These are phyloP conservation scores for Pseudopleuronectes americanus DNA, from an alignment of 2,797 vertebrate genomes.

Conservation along the genomic window DNA sequence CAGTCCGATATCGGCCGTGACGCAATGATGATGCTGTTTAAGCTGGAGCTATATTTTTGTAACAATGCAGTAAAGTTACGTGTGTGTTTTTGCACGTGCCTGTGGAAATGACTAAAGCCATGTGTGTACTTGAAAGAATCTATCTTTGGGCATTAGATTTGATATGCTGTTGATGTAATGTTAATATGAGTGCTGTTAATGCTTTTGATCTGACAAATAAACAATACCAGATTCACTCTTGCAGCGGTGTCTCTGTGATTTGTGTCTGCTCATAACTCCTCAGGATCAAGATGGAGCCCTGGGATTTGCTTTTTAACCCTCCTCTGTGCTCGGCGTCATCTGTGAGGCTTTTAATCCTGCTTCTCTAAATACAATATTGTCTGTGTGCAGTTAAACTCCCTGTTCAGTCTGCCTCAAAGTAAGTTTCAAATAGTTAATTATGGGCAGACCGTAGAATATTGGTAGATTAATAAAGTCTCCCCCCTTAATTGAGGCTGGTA, in stretches of 20 bases:
- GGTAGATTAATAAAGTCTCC: background rate
- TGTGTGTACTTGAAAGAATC: slow-evolving; percentile 40
- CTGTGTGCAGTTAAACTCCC: slow-evolving; percentile 63
- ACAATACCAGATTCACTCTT: slow-evolving; percentile 24
- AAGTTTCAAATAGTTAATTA: slow-evolving; percentile 49
- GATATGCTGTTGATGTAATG: slow-evolving; percentile 38
- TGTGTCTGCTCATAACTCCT: slow-evolving; percentile 29
- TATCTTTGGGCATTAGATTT: slow-evolving; percentile 47
- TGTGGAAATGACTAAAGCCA: slow-evolving; percentile 42
- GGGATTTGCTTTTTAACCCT: slow-evolving; percentile 28
- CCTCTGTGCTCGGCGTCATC: slow-evolving; percentile 35
- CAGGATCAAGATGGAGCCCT: slow-evolving; percentile 18
- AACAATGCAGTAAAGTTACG: slow-evolving; percentile 43
- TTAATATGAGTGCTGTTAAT: slow-evolving; percentile 41
- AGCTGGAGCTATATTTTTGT: slow-evolving; percentile 58
- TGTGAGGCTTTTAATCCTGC: slow-evolving; percentile 43
- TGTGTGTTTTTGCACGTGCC: slow-evolving; percentile 62
- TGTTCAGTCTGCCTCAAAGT: slow-evolving; percentile 18
- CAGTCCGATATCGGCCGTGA: slow-evolving; percentile 40
- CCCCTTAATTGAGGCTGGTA: slow-evolving; percentile 7
- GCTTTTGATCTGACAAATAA: slow-evolving; percentile 58
- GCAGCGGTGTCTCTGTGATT: slow-evolving; percentile 21
- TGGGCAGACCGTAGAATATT: slow-evolving; percentile 4
- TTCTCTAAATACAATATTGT: slow-evolving; percentile 55
- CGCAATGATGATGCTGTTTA: slow-evolving; percentile 32